Conservation (phyloP, 1,140 invertebrate genomes). For the Solenopsis invicta region DNA sequence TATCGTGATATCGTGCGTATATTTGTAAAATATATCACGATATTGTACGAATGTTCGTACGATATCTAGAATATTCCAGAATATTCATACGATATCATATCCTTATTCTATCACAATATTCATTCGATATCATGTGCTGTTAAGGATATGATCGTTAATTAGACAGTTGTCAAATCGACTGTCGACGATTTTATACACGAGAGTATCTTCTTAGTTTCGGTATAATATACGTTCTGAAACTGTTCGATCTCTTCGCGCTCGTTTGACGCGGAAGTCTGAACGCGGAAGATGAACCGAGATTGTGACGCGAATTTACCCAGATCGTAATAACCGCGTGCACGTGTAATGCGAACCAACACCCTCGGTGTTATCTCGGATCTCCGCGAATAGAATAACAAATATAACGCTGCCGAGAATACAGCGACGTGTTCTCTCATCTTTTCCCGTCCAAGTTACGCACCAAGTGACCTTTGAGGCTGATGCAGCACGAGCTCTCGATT, state of each 20-base stretch:
- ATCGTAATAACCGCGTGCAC: constrained; percentile 46
- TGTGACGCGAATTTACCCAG: constrained; percentile 38
- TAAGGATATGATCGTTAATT: too few species aligned
- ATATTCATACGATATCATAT: too few species aligned
- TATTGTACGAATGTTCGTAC: too few species aligned
- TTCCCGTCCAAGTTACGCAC: too few species aligned
- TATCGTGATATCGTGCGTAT: too few species aligned
- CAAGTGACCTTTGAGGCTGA: constrained; percentile 43
- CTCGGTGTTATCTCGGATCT: constrained; percentile 53
- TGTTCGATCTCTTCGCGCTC: background rate
- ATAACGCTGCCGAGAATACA: constrained; percentile 31
- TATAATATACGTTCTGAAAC: background rate
- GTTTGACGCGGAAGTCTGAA: constrained; percentile 34
- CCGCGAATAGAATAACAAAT: constrained; percentile 50
- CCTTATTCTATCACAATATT: too few species aligned
- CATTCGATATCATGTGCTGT: too few species aligned
- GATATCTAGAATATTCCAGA: too few species aligned
- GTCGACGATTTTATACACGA: background rate
- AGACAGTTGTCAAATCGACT: background rate
- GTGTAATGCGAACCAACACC: constrained; percentile 53
- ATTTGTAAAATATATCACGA: too few species aligned
- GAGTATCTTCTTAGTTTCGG: background rate
- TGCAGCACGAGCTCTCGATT: constrained; percentile 17
- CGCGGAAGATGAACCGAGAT: constrained; percentile 51
- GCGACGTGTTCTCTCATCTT: constrained; percentile 20